These are phyloP conservation scores for Apotomis capreana DNA, from an alignment of 2,888 invertebrate genomes.

Conservation along the genomic window DNA sequence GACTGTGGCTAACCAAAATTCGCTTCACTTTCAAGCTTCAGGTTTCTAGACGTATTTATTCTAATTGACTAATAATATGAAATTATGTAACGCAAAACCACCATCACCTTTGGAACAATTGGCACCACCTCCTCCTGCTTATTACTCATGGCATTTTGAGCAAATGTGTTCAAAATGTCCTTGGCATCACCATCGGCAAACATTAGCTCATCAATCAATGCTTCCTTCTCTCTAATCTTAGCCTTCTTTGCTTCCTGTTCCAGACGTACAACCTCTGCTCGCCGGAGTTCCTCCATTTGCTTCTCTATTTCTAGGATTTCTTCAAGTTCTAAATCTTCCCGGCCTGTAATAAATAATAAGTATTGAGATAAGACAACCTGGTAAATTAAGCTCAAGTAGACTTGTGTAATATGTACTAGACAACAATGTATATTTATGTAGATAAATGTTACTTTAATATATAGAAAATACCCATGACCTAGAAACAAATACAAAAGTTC, in stretches of 20 bases:
- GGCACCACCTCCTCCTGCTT: constrained; percentile 84
- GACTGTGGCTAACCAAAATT: too few relatives aligned
- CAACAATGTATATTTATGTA: too few relatives aligned
- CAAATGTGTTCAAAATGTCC: constrained; percentile 92
- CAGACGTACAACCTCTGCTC: constrained; percentile 86
- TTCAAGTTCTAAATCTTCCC: constrained; percentile 94
- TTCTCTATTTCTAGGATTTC: constrained; percentile 92
- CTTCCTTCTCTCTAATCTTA: constrained; percentile 94
- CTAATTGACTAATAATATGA: not conserved
- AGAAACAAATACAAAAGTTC: too few relatives aligned
- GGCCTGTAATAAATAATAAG: constrained; percentile 63
- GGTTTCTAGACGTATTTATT: too few relatives aligned
- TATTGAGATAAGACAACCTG: too few relatives aligned
- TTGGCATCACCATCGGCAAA: constrained; percentile 95
- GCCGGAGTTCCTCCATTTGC: constrained; percentile 88
- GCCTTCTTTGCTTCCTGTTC: constrained; percentile 90
- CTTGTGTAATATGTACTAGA: too few relatives aligned
- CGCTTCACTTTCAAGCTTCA: too few relatives aligned
- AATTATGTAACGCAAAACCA: not conserved
- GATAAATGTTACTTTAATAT: too few relatives aligned
- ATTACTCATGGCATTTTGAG: constrained; percentile 86
- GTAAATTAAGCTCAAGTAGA: too few relatives aligned
- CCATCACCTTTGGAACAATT: constrained; percentile 70
- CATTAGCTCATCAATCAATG: constrained; percentile 97
- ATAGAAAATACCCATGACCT: too few relatives aligned